phyloP scores from a whole-genome alignment of 2,888 invertebrate species.

The Suillia variegata region DNA sequence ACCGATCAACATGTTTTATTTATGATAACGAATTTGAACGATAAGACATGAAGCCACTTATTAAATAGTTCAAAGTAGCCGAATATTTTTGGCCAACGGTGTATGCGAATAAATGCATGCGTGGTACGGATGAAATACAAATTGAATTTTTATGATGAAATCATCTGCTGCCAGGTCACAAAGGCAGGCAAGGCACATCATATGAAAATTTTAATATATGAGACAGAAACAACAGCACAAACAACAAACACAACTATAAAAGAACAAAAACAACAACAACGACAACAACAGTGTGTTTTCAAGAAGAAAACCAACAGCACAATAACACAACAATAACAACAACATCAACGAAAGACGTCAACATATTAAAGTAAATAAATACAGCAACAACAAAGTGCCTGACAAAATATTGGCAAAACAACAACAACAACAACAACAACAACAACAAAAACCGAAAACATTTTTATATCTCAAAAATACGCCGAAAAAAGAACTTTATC shows the following conservation, averaged over 20 bases:
- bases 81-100: too few relatives aligned
- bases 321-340: background rate
- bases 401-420: constrained; percentile 1
- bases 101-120: too few relatives aligned
- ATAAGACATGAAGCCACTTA: too few relatives aligned
- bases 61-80: too few relatives aligned
- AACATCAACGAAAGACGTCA: background rate
- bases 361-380: background rate
- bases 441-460: constrained; percentile 3
- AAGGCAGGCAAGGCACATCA: background rate
- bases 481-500: background rate
- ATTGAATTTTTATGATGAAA: constrained; percentile 29
- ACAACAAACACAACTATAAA: background rate
- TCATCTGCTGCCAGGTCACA: constrained; percentile 5
- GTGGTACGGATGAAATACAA: too few relatives aligned
- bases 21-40: too few relatives aligned
- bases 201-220: constrained; percentile 8
- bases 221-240: background rate
- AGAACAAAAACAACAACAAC: background rate
- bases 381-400: background rate
- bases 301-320: background rate
- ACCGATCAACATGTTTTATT: too few relatives aligned
- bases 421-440: background rate
- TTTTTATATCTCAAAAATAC: too few relatives aligned
- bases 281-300: background rate